Conservation (phyloP, 2,113 vertebrate species). For the Pelvicachromis taeniatus region DNA sequence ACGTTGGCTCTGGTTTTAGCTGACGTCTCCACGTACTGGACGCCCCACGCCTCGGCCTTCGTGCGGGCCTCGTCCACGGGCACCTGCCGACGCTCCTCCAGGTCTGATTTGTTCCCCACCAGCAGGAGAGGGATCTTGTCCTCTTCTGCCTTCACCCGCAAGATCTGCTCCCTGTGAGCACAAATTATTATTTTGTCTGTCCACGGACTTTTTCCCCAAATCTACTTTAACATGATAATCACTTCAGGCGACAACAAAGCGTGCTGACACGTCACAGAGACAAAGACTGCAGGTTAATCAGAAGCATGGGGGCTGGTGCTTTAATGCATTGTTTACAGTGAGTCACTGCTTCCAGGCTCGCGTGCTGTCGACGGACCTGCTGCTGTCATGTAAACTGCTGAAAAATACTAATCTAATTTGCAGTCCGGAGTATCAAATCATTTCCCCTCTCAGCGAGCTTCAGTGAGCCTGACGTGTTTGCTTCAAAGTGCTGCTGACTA, state of each 20-base stretch:
- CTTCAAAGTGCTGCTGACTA: not conserved
- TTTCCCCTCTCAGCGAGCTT: not conserved
- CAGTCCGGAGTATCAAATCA: not conserved
- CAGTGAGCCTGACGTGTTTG: not conserved
- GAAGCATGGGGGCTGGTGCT: not conserved
- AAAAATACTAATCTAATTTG: not conserved
- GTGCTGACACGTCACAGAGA: not conserved
- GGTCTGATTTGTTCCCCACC: conserved; percentile 70
- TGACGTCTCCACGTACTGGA: conserved; percentile 76
- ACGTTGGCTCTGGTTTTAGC: conserved; percentile 78
- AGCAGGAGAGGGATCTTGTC: conserved; percentile 70
- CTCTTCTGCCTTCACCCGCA: conserved; percentile 69
- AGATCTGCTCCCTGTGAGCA: conserved; percentile 64
- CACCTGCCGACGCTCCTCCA: conserved; percentile 68
- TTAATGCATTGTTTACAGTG: not conserved
- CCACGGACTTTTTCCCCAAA: not conserved
- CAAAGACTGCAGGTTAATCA: not conserved
- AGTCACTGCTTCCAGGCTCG: not conserved
- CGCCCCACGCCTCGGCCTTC: conserved; percentile 70
- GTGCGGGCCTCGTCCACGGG: conserved; percentile 62
- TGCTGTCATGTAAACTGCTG: not conserved
- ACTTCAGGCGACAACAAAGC: not conserved
- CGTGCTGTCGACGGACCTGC: not conserved
- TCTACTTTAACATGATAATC: not conserved
- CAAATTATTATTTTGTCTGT: not conserved